Percentiles rank a stretch among this genome's conserved stretches.
phyloP scores from a whole-genome alignment of 1,140 invertebrate species.

The Gonatopus flavifemur region DNA sequence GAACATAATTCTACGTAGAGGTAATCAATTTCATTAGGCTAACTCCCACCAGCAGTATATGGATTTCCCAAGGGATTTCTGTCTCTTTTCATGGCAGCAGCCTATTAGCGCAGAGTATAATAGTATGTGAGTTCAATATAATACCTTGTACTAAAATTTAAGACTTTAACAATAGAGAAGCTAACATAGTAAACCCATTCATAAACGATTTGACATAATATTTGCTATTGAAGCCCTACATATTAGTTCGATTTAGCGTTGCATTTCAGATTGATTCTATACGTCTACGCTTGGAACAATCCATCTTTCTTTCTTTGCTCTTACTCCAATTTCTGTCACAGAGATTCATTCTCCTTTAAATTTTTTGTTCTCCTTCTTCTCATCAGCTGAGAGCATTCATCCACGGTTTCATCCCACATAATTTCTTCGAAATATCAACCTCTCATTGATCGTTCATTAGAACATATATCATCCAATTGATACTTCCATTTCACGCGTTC shows the following conservation, averaged over 20 bases:
- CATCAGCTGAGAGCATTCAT: too few species aligned
- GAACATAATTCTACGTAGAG: too few species aligned
- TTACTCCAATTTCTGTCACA: not conserved
- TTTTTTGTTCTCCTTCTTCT: not conserved
- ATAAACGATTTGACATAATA: conserved; percentile 57
- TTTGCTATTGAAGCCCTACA: conserved; percentile 54
- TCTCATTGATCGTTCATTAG: too few species aligned
- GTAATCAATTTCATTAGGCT: too few species aligned
- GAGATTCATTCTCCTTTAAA: not conserved
- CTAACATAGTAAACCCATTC: conserved; percentile 51
- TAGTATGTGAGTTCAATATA: conserved; percentile 48
- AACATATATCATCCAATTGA: too few species aligned
- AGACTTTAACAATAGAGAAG: conserved; percentile 45
- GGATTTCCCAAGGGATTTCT: conserved; percentile 42
- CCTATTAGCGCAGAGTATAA: conserved; percentile 32
- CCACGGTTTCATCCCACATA: too few species aligned
- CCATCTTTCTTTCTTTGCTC: too few species aligned
- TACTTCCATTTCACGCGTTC: too few species aligned
- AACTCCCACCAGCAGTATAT: conserved; percentile 6
- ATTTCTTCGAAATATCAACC: too few species aligned
- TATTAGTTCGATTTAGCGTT: conserved; percentile 19
- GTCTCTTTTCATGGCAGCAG: conserved; percentile 32
- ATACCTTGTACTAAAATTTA: conserved; percentile 45
- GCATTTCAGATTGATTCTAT: conserved; percentile 19
- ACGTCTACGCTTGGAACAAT: conserved; percentile 10